A percentile compares a stretch with the other conserved stretches of the same genome.
These are phyloP conservation scores for Amaurobius ferox DNA, from an alignment of 2,888 invertebrate species.

Conservation along the genomic window DNA sequence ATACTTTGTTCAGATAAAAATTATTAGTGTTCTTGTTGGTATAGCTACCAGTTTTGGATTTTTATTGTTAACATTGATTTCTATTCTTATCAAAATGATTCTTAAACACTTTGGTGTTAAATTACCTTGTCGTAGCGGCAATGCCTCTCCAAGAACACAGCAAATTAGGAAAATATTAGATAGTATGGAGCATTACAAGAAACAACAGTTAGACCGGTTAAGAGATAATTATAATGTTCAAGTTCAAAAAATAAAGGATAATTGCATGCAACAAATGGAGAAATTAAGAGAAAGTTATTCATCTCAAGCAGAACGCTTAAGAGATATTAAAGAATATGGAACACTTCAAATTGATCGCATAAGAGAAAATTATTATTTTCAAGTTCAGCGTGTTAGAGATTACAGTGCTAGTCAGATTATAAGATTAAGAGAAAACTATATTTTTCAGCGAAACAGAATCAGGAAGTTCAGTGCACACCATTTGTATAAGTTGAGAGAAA, in stretches of 20 bases:
- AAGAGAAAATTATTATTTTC: conserved; percentile 92
- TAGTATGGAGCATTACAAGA: conserved; percentile 92
- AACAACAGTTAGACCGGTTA: conserved; percentile 90
- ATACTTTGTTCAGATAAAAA: conserved; percentile 88
- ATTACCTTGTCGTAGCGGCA: conserved; percentile 83
- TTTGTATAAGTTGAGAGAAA: conserved; percentile 90
- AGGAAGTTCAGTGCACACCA: conserved; percentile 96
- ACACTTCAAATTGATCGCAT: conserved; percentile 87
- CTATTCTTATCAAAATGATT: conserved; percentile 84
- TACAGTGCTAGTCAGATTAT: conserved; percentile 94
- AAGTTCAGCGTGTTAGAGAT: conserved; percentile 93
- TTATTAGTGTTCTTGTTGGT: conserved; percentile 90
- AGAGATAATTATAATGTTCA: conserved; percentile 94
- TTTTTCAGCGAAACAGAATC: conserved; percentile 95
- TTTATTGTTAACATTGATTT: conserved; percentile 86
- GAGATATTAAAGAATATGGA: conserved; percentile 93
- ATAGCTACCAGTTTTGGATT: conserved; percentile 87
- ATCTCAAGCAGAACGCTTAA: conserved; percentile 89
- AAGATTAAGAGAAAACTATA: conserved; percentile 96
- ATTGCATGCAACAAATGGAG: conserved; percentile 95
- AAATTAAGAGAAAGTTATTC: conserved; percentile 95
- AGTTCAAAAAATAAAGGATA: conserved; percentile 93
- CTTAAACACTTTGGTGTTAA: conserved; percentile 73
- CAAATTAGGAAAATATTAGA: conserved; percentile 93
- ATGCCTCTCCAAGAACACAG: conserved; percentile 85